Base-by-base conservation (phyloP, 2,888 invertebrate species). In the Brenthis daphne region DNA sequence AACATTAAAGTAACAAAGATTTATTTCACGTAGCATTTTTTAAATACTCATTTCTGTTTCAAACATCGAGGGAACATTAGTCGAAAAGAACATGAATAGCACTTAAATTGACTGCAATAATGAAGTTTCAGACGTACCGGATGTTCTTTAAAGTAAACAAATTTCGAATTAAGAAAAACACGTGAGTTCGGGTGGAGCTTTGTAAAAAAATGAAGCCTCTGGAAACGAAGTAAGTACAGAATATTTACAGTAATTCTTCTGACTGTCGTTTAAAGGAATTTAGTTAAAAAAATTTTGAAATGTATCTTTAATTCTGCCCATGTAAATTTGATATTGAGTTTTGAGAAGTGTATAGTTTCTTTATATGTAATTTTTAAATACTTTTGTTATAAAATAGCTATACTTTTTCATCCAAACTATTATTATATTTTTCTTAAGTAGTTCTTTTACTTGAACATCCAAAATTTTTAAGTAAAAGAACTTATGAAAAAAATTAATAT, bases 161-260 rank as follows among this genome's bases (percentile, higher is more conserved):
- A 82, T 84, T 84, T 85, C 85, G 86, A 79, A 48, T 43, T 20
- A 37, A 65, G 47, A 29, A 47, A 47, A 64, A 61, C 57, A 67
- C 64, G 65, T 53, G 43, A 47, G 24, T 43, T 53, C 16, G 57
- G 58, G 58, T 51, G 29, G 20, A 47, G 47, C 14, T 48, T 11
- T 16, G 29, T 47, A 33, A 43, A 14, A 60, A 64, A 33, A 60
- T 68, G 65, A 69, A 65, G 47, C 51, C 48, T 20, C 14, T 65
- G 47, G 50, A 65, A 6, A 33, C 29, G 20, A 33, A 61, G 69
- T 69, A 69, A 65, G 69, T 57, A 65, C n/a, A 51, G 55, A n/a
- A 8, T 24, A 58, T 58, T 61, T 37, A 51, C 50, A 20, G 6
- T 5, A n/a, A n/a, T 47, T 57, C 1, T 20, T 20, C 43, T 57